Base-by-base conservation (phyloP, 1,140 invertebrate genomes). In the Bombus sibiricus region DNA sequence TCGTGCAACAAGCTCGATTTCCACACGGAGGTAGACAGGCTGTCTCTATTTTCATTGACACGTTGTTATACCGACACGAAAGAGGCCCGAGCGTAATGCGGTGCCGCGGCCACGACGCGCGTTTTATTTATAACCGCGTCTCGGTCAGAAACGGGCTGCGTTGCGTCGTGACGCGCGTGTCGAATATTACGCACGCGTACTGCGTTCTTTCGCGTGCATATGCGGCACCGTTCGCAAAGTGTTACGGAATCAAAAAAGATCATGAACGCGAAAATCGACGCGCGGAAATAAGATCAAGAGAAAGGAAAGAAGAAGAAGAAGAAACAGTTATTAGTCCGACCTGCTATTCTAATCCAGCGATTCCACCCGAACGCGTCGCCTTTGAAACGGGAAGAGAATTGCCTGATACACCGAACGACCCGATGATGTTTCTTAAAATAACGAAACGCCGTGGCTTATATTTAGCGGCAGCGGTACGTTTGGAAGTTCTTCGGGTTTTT, bases 11-110 rank as follows among this genome's bases (percentile, higher is more conserved):
- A 81, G 79, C 59, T 41, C 34, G 37, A 47, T 64, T 72, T 79
- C 62, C 64, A 57, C 82, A 34, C n/a, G 13, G 43, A 43, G 41
- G 78, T 53, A 87, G 85, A 87, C 88, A 81, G 69, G 32, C 62
- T 59, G 79, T 89, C 88, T 90, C 89, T 90, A 87, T 90, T 90
- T 87, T 85, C 88, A 90, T 89, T 90, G 89, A 90, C 88, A 85
- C 89, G 81, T 85, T 85, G 85, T 89, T 89, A 89, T 78, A 77
- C 83, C 53, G 86, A 62, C 41, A 79, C 85, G 81, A 76, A 81
- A 79, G 73, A 81, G 68, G 71, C 72, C 64, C 59, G 84, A 81
- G 68, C 75, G 89, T 82, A 87, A 82, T 53, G 86, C 85, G 84
- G 74, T 73, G 64, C 79, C 83, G 74, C 59, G 81, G 69, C 62